phyloP scores from a whole-genome alignment of 2,113 vertebrate genomes.

The Ornithorhynchus anatinus region DNA sequence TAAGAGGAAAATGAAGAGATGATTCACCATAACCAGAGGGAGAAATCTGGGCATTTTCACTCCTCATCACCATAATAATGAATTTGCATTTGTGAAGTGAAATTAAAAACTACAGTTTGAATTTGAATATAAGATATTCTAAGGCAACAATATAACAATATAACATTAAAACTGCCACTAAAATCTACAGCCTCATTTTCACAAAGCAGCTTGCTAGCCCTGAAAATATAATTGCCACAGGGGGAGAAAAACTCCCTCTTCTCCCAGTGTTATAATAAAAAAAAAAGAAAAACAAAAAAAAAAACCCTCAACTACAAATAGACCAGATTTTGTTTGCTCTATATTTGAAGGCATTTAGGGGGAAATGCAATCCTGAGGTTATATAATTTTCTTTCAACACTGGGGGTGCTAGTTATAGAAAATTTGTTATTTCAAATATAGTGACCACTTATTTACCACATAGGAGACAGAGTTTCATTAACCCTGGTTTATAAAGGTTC shows the following conservation, averaged over 20 bases:
- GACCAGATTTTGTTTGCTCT: no score
- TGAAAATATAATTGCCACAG: conserved; percentile 14
- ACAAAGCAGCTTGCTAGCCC: not conserved
- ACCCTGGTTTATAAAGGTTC: no score
- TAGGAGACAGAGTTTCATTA: no score
- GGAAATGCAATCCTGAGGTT: no score
- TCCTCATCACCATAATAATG: not conserved
- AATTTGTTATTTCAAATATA: no score
- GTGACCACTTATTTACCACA: no score
- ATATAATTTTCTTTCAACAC: no score
- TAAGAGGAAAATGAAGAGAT: not conserved
- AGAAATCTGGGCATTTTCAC: not conserved
- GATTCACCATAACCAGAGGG: not conserved
- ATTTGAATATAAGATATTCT: conserved; percentile 23
- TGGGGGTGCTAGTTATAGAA: no score
- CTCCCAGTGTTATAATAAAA: no score
- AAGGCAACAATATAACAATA: conserved; percentile 10
- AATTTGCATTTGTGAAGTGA: conserved; percentile 13
- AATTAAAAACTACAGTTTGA: conserved; percentile 33
- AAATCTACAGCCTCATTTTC: conserved; percentile 14
- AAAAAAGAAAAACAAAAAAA: no score
- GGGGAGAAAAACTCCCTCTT: not conserved
- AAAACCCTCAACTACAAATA: no score
- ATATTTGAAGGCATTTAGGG: no score
- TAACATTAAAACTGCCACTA: conserved; percentile 9